Percentiles rank a stretch among this genome's conserved stretches.
Evolutionary conservation across 2,888 invertebrate genomes (phyloP).

Genomic region (Invenusta paracnida): DNA sequence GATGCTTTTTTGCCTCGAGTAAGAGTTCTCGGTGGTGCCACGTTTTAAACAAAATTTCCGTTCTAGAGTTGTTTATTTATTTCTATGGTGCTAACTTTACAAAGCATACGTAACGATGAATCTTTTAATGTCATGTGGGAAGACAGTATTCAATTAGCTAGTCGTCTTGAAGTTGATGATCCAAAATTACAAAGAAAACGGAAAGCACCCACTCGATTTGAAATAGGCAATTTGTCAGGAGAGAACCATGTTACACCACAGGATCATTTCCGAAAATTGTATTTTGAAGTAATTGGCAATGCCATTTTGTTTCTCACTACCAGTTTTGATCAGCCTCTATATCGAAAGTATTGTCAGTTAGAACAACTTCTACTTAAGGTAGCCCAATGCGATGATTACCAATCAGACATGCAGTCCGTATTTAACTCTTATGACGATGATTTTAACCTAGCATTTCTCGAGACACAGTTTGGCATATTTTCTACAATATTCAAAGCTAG

Average conservation of each 20-base stretch:
- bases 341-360: conserved; percentile 13
- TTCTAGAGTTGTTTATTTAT: no score
- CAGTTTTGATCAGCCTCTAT: background rate
- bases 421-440: background rate
- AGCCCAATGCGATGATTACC: background rate
- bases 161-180: background rate
- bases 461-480: background rate
- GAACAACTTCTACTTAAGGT: background rate
- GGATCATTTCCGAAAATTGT: background rate
- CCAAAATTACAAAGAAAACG: conserved; percentile 19
- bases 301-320: conserved; percentile 4
- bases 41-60: no score
- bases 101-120: background rate
- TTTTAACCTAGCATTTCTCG: background rate
- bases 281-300: background rate
- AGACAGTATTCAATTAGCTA: background rate
- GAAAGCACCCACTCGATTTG: conserved; percentile 10
- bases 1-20: no score
- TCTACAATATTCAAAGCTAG: conserved; percentile 5
- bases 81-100: no score
- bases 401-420: background rate
- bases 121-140: background rate
- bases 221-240: background rate
- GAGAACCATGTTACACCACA: background rate
- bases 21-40: no score